These are phyloP conservation scores for Agrochola lychnidis DNA, from an alignment of 2,888 invertebrate genomes.

Conservation along the genomic window DNA sequence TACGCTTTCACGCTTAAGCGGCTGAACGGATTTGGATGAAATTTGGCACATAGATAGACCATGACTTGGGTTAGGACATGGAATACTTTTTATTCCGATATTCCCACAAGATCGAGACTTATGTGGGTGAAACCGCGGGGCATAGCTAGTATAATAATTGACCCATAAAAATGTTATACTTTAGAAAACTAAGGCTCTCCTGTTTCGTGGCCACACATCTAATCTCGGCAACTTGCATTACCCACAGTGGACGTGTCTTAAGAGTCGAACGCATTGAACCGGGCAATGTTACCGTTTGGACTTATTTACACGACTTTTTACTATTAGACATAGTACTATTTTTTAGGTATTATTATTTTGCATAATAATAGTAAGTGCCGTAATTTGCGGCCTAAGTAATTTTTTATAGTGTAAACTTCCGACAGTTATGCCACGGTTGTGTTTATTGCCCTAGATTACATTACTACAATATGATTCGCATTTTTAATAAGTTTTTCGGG, in stretches of 20 bases:
- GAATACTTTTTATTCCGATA: too few relatives aligned
- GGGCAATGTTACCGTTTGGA: constrained; percentile 86
- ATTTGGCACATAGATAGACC: too few relatives aligned
- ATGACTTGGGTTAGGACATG: too few relatives aligned
- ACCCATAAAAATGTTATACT: neutral
- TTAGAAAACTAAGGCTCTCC: constrained; percentile 38
- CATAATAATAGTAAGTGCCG: constrained; percentile 30
- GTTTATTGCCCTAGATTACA: neutral
- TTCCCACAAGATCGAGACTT: too few relatives aligned
- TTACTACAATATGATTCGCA: neutral
- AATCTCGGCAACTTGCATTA: constrained; percentile 87
- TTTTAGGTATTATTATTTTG: constrained; percentile 43
- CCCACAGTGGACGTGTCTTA: constrained; percentile 86
- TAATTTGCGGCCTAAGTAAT: constrained; percentile 4
- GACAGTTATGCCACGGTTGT: neutral
- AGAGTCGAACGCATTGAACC: constrained; percentile 85
- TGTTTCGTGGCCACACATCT: constrained; percentile 75
- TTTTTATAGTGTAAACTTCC: constrained; percentile 9
- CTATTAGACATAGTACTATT: constrained; percentile 42
- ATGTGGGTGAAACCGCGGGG: too few relatives aligned
- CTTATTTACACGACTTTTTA: constrained; percentile 70
- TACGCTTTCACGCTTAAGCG: too few relatives aligned
- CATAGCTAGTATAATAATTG: neutral
- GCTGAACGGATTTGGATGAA: too few relatives aligned
- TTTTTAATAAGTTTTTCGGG: neutral